Evolutionary conservation across 2,888 invertebrate species (phyloP).

Genomic region (Caenorhabditis sulstoni): DNA sequence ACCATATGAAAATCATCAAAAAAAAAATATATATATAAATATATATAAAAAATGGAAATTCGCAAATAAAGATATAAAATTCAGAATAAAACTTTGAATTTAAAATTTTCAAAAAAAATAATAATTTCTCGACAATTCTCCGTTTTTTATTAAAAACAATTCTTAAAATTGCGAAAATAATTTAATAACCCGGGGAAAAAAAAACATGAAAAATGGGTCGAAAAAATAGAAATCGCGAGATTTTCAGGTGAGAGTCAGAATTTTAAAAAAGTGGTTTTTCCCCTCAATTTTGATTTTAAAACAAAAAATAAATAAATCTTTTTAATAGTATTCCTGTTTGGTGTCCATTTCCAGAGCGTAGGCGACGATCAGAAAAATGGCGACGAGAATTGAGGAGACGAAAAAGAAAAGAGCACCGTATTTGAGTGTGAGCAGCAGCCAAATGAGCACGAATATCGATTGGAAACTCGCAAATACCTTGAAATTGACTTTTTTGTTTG

Average conservation of each 20-base stretch:
- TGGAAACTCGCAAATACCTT: slow-evolving; percentile 38
- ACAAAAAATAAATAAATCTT: no score
- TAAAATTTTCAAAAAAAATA: no score
- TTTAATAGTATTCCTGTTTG: no score
- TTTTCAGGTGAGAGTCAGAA: no score
- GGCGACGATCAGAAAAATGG: background rate
- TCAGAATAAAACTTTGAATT: no score
- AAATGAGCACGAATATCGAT: slow-evolving; percentile 20
- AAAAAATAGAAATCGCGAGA: background rate
- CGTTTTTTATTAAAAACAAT: background rate
- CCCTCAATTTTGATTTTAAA: no score
- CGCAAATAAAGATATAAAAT: no score
- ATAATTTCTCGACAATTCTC: background rate
- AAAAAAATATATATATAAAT: no score
- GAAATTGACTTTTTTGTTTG: background rate
- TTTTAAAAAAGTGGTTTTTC: no score
- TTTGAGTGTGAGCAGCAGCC: slow-evolving; percentile 28
- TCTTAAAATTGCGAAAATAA: background rate
- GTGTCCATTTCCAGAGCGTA: background rate
- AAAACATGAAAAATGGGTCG: background rate
- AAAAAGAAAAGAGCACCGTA: slow-evolving; percentile 31
- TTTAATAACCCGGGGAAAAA: background rate
- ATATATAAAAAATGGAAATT: no score
- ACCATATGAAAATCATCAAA: background rate
- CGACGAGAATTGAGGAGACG: slow-evolving; percentile 4